Conservation (phyloP, 2,888 invertebrate species). For the Lymantria monacha region DNA sequence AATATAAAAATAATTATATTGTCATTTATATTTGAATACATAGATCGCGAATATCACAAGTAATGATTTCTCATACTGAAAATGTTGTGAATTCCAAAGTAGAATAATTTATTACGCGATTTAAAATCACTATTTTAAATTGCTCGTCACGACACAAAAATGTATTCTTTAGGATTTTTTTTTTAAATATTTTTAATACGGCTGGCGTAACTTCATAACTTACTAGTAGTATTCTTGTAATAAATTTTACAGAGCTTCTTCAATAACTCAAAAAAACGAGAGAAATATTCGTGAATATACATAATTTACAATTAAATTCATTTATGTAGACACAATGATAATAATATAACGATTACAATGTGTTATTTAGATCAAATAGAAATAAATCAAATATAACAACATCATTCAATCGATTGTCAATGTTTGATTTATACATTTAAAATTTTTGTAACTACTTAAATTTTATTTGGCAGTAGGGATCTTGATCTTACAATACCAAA, state of each 20-base stretch:
- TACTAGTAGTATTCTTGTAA: background rate
- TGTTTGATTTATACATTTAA: conserved; percentile 56
- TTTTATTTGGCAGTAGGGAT: conserved; percentile 76
- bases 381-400: conserved; percentile 71
- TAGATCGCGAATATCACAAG: too few relatives aligned
- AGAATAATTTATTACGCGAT: too few relatives aligned
- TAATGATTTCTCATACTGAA: too few relatives aligned
- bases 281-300: conserved; percentile 6
- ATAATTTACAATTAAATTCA: conserved; percentile 34
- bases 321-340: conserved; percentile 36
- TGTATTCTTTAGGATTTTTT: too few relatives aligned
- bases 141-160: too few relatives aligned
- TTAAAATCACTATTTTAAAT: too few relatives aligned
- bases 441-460: conserved; percentile 74
- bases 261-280: conserved; percentile 14
- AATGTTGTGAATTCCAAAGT: too few relatives aligned
- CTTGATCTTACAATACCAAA: conserved; percentile 68
- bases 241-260: conserved; percentile 6
- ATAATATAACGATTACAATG: conserved; percentile 35
- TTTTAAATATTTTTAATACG: too few relatives aligned
- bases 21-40: too few relatives aligned
- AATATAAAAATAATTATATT: too few relatives aligned
- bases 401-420: conserved; percentile 52
- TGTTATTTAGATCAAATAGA: conserved; percentile 40
- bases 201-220: background rate